Percentiles rank a stretch among this genome's conserved stretches.
phyloP scores from a whole-genome alignment of 2,113 vertebrate species.

The Psophia crepitans region DNA sequence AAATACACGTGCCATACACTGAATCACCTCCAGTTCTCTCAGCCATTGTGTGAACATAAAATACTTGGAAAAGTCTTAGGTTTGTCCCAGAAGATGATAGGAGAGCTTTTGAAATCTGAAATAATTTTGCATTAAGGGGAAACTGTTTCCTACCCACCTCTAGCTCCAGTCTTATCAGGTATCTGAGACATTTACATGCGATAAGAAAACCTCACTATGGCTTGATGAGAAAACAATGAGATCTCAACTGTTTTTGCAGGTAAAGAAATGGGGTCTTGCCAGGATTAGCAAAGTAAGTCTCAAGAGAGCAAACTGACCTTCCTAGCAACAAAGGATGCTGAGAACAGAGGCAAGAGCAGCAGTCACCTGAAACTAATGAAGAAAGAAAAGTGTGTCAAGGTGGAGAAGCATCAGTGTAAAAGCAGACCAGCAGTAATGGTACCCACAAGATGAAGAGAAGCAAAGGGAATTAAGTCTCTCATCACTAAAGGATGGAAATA shows the following conservation, averaged over 20 bases:
- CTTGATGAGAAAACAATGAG: not conserved
- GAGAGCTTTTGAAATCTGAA: not conserved
- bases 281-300: not conserved
- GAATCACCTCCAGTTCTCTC: not conserved
- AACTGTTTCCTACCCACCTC: not conserved
- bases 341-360: not conserved
- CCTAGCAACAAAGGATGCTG: not conserved
- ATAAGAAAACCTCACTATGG: not conserved
- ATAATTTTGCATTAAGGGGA: not conserved
- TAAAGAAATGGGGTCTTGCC: not conserved
- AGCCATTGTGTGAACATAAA: not conserved
- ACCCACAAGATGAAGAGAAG: not conserved
- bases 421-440: not conserved
- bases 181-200: not conserved
- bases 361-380: not conserved
- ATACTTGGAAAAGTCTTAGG: not conserved
- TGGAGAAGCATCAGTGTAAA: not conserved
- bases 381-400: not conserved
- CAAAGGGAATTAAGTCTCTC: not conserved
- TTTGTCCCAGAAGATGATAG: not conserved
- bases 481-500: not conserved
- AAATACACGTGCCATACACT: fast-evolving
- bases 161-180: not conserved
- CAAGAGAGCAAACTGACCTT: not conserved
- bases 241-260: not conserved